Conservation (phyloP, 2,888 invertebrate genomes). For the Drosophila quinaria region DNA sequence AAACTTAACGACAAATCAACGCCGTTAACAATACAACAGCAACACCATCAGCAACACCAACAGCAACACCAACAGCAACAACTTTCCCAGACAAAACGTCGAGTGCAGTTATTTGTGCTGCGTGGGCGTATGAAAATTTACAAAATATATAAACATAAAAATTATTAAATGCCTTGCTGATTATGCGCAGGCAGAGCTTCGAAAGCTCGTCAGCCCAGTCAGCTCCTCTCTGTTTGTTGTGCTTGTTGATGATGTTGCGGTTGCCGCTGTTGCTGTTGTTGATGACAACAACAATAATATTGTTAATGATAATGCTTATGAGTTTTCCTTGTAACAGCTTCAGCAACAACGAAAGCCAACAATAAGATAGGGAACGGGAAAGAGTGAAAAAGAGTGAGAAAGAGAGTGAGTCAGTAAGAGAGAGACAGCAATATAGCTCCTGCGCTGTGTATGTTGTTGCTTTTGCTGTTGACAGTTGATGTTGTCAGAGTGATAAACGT, state of each 20-base stretch:
- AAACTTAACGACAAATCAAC: constrained; percentile 82
- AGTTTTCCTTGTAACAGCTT: constrained; percentile 72
- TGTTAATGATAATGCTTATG: constrained; percentile 83
- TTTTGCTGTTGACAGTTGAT: constrained; percentile 56
- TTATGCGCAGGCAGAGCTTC: constrained; percentile 72
- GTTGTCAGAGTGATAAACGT: constrained; percentile 76
- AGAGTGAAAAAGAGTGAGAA: neutral
- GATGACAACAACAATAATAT: constrained; percentile 82
- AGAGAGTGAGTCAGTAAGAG: neutral
- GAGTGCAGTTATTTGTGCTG: constrained; percentile 31
- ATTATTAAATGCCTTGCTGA: constrained; percentile 80
- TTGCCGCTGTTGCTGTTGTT: constrained; percentile 52
- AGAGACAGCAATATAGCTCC: constrained; percentile 33
- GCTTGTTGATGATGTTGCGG: constrained; percentile 70
- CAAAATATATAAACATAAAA: constrained; percentile 73
- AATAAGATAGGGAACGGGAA: neutral
- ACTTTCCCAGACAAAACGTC: constrained; percentile 75
- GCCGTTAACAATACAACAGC: constrained; percentile 45
- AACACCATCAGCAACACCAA: constrained; percentile 37
- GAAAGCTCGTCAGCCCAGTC: constrained; percentile 5
- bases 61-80: constrained; percentile 42
- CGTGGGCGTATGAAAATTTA: constrained; percentile 68
- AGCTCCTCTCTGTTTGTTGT: constrained; percentile 61
- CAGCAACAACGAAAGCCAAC: constrained; percentile 29
- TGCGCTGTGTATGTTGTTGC: constrained; percentile 23